phyloP scores from a whole-genome alignment of 2,113 vertebrate species.

The Anarrhichthys ocellatus region DNA sequence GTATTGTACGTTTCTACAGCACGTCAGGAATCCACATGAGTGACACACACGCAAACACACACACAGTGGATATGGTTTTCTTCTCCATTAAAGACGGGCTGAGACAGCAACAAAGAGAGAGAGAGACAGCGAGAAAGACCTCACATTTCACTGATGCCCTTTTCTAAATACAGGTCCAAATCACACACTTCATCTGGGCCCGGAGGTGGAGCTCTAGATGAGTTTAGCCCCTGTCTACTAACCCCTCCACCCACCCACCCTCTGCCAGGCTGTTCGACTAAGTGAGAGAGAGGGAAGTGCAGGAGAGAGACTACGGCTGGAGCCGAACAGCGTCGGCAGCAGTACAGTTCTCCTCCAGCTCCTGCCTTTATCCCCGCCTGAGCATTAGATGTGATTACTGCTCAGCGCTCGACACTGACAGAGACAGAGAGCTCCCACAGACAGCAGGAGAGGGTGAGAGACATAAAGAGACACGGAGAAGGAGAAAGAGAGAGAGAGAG shows the following conservation, averaged over 20 bases:
- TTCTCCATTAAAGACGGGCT: conserved; percentile 30
- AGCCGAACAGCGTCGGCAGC: conserved; percentile 62
- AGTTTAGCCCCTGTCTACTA: conserved; percentile 75
- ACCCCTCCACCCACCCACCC: conserved; percentile 36
- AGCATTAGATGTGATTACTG: conserved; percentile 89
- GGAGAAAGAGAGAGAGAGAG: conserved; percentile 29
- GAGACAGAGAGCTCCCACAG: conserved; percentile 81
- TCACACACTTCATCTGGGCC: conserved; percentile 80
- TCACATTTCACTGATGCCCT: conserved; percentile 77
- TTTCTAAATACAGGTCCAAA: conserved; percentile 78
- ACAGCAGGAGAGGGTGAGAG: conserved; percentile 73
- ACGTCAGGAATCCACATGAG: conserved; percentile 16
- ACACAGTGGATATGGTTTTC: conserved; percentile 20
- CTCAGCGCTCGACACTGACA: conserved; percentile 83
- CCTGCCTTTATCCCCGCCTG: conserved; percentile 83
- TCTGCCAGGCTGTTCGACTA: conserved; percentile 59
- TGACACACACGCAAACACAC: conserved; percentile 3
- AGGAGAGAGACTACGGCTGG: conserved; percentile 51
- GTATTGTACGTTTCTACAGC: background rate
- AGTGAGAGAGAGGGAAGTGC: conserved; percentile 38
- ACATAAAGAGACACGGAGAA: conserved; percentile 55
- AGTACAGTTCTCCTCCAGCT: conserved; percentile 73
- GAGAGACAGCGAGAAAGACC: conserved; percentile 45
- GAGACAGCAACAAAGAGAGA: conserved; percentile 37
- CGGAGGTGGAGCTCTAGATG: conserved; percentile 77